These are phyloP conservation scores for Drosophila acutilabella DNA, from an alignment of 2,888 invertebrate genomes.

Conservation along the genomic window DNA sequence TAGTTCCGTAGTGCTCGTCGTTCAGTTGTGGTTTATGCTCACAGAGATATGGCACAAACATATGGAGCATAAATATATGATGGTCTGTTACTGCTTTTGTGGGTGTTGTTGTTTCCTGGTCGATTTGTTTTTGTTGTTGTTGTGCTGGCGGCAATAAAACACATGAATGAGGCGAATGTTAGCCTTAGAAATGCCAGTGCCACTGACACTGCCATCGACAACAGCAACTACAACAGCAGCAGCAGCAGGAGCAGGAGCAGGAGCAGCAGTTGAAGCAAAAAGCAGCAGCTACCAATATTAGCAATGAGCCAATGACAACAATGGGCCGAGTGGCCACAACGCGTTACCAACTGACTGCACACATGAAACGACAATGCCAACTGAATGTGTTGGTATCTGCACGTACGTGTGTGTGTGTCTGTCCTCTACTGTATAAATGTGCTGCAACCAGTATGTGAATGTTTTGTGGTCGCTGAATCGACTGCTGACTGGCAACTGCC, in stretches of 20 bases:
- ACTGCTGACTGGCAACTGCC: slow-evolving; percentile 36
- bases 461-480: slow-evolving; percentile 65
- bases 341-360: slow-evolving; percentile 59
- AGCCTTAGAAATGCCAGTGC: slow-evolving; percentile 58
- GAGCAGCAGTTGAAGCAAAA: slow-evolving; percentile 18
- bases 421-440: slow-evolving; percentile 20
- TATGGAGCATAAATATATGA: slow-evolving; percentile 76
- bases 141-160: slow-evolving; percentile 70
- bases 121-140: slow-evolving; percentile 37
- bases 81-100: slow-evolving; percentile 27
- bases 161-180: slow-evolving; percentile 72
- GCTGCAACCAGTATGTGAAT: slow-evolving; percentile 34
- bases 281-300: slow-evolving; percentile 70
- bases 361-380: slow-evolving; percentile 46
- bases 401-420: slow-evolving; percentile 11
- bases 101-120: slow-evolving; percentile 56
- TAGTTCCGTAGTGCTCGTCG: slow-evolving; percentile 66
- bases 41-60: slow-evolving; percentile 74
- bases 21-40: slow-evolving; percentile 76
- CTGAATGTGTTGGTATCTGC: slow-evolving; percentile 26
- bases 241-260: slow-evolving; percentile 10
- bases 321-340: slow-evolving; percentile 62
- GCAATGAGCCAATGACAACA: slow-evolving; percentile 78
- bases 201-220: slow-evolving; percentile 65
- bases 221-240: slow-evolving; percentile 14